Percentiles rank a stretch among this genome's conserved stretches.
phyloP scores from a whole-genome alignment of 2,113 vertebrate genomes.

The Ondatra zibethicus region DNA sequence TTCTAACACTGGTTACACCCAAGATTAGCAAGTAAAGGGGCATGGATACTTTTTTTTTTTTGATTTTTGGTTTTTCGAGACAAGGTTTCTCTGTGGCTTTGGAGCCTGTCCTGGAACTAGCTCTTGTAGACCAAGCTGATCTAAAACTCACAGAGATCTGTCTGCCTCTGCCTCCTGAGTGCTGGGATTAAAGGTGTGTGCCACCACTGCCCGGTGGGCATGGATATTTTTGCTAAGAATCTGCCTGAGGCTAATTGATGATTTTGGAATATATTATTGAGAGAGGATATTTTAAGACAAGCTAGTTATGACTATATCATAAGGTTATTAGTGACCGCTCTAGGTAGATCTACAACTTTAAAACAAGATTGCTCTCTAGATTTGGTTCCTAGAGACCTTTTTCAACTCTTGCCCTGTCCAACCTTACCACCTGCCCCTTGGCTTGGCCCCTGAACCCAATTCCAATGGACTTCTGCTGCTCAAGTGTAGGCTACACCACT shows the following conservation, averaged over 20 bases:
- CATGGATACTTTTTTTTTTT: not conserved
- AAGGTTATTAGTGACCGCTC: not conserved
- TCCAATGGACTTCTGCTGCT: not conserved
- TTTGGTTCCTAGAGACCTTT: not conserved
- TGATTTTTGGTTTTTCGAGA: too few relatives aligned
- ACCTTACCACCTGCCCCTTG: not conserved
- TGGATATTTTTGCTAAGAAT: too few relatives aligned
- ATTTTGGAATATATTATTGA: not conserved
- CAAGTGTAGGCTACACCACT: not conserved
- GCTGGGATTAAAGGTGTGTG: too few relatives aligned
- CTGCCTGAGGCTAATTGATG: not conserved
- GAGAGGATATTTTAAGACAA: not conserved
- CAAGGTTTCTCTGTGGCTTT: too few relatives aligned
- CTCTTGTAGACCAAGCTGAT: too few relatives aligned
- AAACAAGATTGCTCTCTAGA: not conserved
- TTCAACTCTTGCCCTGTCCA: too few relatives aligned
- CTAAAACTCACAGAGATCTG: too few relatives aligned
- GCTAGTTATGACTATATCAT: not conserved
- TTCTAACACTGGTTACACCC: not conserved
- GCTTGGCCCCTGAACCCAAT: not conserved
- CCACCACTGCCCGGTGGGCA: too few relatives aligned
- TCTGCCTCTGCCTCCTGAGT: too few relatives aligned
- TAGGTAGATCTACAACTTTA: not conserved
- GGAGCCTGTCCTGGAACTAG: too few relatives aligned
- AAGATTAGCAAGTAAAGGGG: not conserved